Evolutionary conservation across 1,140 invertebrate species (phyloP), one percentile per base, ranked within the genome.

Genomic region (Achroia grisella): DNA sequence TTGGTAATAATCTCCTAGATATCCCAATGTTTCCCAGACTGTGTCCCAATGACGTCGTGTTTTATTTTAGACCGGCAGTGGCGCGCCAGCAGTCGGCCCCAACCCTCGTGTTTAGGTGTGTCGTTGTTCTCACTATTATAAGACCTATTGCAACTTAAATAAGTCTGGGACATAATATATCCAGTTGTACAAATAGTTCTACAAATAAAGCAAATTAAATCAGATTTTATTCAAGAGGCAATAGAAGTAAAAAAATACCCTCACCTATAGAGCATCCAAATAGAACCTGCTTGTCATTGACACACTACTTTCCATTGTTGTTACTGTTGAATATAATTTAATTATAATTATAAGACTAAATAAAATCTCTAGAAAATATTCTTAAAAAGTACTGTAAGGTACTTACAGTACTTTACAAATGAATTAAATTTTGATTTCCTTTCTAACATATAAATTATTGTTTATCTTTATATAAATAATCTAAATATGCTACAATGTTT

Each of bases 41-140:
- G 46, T 57, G 48, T 71, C 57, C 62, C 63, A 78, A 69, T 79
- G 72, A 75, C 62, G 46, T 65, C 57, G 65, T 83, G 69, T 84
- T 87, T 87, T 71, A 77, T 87, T 84, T 79, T 84, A 87, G 85
- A 86, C 85, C 85, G 62, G 80, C 79, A 65, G 85, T 87, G 74
- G 76, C 85, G 67, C 75, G 85, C 45, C 85, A 87, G 82, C 85
- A 87, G 83, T 87, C 85, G 52, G 83, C 85, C 57, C 85, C 85
- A 59, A 85, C 83, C 63, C 79, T 87, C 68, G 85, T 86, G 67
- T 86, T 84, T 87, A 87, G 85, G 85, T 87, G 85, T 87, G 86
- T 87, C 83, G 79, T 74, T 84, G 82, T 86, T 76, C 71, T 69
- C 71, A 69, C 37, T 60, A 72, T 59, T 56, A 74, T 59, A 52